phyloP scores from a whole-genome alignment of 1,140 invertebrate species.

The Globodera rostochiensis region DNA sequence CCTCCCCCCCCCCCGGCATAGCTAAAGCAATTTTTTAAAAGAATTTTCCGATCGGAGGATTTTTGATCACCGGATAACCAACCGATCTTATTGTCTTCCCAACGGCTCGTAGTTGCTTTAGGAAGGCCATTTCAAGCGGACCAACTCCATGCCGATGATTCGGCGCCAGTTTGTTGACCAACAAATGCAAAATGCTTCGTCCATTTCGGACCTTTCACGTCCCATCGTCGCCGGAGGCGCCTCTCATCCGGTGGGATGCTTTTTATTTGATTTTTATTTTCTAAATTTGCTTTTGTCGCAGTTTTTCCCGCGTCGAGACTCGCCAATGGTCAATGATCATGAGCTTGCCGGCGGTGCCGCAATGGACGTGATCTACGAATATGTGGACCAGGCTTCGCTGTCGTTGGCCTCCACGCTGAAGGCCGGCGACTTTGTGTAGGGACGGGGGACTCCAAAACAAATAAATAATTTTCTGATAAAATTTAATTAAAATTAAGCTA shows the following conservation, averaged over 20 bases:
- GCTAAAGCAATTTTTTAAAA: too few species aligned
- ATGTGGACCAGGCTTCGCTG: conserved; percentile 48
- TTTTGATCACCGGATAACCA: too few species aligned
- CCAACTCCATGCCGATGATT: conserved; percentile 63
- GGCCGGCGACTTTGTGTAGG: conserved; percentile 23
- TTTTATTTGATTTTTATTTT: conserved; percentile 22
- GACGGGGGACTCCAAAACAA: conserved; percentile 9
- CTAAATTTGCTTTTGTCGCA: not conserved
- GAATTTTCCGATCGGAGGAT: too few species aligned
- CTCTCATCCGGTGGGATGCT: not conserved
- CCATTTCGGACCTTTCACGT: conserved; percentile 35
- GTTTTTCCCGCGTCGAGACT: conserved; percentile 32
- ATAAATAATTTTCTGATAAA: not conserved
- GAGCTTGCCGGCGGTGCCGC: conserved; percentile 28
- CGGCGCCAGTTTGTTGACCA: not conserved
- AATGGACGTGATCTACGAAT: conserved; percentile 50
- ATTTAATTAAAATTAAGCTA: too few species aligned
- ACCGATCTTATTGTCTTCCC: too few species aligned
- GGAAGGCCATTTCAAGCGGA: conserved; percentile 52
- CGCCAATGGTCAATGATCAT: conserved; percentile 21
- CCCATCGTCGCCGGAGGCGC: conserved; percentile 5
- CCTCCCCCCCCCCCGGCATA: too few species aligned
- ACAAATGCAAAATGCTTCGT: conserved; percentile 6
- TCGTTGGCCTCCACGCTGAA: conserved; percentile 39
- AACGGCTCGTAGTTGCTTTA: not conserved